Evolutionary conservation across 2,797 vertebrate species (phyloP).

Genomic region (Girardinus metallicus): DNA sequence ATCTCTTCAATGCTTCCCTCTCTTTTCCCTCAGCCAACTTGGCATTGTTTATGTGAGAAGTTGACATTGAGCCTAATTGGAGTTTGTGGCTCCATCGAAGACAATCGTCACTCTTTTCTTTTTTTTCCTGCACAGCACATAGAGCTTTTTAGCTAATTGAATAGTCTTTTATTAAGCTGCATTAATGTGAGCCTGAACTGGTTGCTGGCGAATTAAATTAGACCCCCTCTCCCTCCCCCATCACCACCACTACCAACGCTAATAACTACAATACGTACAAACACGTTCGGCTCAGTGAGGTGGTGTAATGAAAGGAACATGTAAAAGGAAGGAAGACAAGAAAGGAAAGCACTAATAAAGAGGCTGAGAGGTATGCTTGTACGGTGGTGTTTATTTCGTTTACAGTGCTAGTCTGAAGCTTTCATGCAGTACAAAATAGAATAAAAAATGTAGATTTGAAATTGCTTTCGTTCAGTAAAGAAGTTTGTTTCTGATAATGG

Average conservation of each 20-base stretch:
- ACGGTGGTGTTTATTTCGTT: slow-evolving; percentile 1
- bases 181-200: slow-evolving; percentile 72
- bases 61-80: slow-evolving; percentile 75
- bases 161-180: slow-evolving; percentile 79
- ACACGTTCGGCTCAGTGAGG: slow-evolving; percentile 38
- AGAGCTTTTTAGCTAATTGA: slow-evolving; percentile 70
- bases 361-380: slow-evolving; percentile 22
- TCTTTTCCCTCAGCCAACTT: slow-evolving; percentile 51
- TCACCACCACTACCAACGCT: slow-evolving; percentile 15
- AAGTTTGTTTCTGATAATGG: background rate
- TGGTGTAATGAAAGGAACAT: slow-evolving; percentile 31
- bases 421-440: background rate
- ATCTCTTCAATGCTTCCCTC: slow-evolving; percentile 11
- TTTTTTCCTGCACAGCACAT: slow-evolving; percentile 40
- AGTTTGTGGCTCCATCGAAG: slow-evolving; percentile 65
- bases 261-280: slow-evolving; percentile 25
- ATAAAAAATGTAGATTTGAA: background rate
- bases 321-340: slow-evolving; percentile 8
- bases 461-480: background rate
- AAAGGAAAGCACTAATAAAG: background rate
- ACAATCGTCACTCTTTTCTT: slow-evolving; percentile 52
- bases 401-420: background rate
- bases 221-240: slow-evolving; percentile 36
- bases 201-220: slow-evolving; percentile 73
- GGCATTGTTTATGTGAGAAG: slow-evolving; percentile 58